phyloP scores from a whole-genome alignment of 2,113 vertebrate genomes.

The Gambusia affinis region DNA sequence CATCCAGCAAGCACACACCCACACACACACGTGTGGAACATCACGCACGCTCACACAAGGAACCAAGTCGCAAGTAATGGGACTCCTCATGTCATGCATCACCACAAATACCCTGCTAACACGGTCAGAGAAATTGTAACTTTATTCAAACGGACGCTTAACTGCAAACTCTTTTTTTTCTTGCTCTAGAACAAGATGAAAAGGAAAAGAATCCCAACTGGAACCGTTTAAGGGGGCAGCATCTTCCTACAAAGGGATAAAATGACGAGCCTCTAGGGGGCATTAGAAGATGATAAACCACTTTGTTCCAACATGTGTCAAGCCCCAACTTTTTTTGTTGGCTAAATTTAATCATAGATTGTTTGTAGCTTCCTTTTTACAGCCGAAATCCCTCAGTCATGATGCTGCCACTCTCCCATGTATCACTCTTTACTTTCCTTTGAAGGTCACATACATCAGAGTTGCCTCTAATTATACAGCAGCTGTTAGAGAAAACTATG shows the following conservation, averaged over 20 bases:
- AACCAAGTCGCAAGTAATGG: slow-evolving; percentile 13
- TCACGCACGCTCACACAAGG: slow-evolving; percentile 7
- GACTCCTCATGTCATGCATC: slow-evolving; percentile 52
- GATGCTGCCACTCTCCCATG: slow-evolving; percentile 17
- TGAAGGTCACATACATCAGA: slow-evolving; percentile 59
- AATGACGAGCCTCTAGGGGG: slow-evolving; percentile 65
- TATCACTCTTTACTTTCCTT: slow-evolving; percentile 58
- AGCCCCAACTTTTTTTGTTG: slow-evolving; percentile 6
- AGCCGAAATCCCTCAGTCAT: slow-evolving; percentile 18
- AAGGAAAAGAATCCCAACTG: slow-evolving; percentile 39
- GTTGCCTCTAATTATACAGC: slow-evolving; percentile 51
- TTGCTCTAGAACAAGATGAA: slow-evolving; percentile 31
- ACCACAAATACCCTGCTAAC: slow-evolving; percentile 56
- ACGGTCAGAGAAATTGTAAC: slow-evolving; percentile 44
- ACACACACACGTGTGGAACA: slow-evolving; percentile 13
- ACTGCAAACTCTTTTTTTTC: slow-evolving; percentile 37
- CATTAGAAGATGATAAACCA: slow-evolving; percentile 42
- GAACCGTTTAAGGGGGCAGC: slow-evolving; percentile 28
- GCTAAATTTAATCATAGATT: slow-evolving; percentile 42
- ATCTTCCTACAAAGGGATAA: slow-evolving; percentile 32
- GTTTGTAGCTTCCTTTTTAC: slow-evolving; percentile 36
- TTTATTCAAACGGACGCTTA: slow-evolving; percentile 15
- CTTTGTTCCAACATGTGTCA: slow-evolving; percentile 39
- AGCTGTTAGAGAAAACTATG: slow-evolving; percentile 15
- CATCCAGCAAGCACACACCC: slow-evolving; percentile 22